Percentiles rank a stretch among this genome's conserved stretches.
Evolutionary conservation across 2,113 vertebrate species (phyloP).

Genomic region (Paedocypris sp.): DNA sequence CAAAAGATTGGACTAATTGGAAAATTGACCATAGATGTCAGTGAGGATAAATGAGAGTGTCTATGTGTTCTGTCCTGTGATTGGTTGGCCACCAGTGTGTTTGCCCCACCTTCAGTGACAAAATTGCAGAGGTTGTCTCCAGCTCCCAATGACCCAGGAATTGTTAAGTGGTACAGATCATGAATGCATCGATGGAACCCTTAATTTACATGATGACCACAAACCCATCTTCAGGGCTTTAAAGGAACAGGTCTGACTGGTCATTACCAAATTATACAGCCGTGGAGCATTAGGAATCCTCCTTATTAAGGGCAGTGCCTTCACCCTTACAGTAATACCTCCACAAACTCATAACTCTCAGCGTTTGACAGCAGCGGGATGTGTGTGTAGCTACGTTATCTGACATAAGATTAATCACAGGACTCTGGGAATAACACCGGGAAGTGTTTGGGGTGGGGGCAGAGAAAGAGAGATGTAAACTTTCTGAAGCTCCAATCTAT

Average conservation of each 20-base stretch:
- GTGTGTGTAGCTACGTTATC: constrained; percentile 48
- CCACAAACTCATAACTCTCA: constrained; percentile 55
- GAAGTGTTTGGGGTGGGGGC: not conserved
- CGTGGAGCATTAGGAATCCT: constrained; percentile 49
- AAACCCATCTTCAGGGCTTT: not conserved
- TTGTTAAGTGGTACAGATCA: too few species aligned
- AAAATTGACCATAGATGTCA: too few species aligned
- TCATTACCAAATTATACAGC: not conserved
- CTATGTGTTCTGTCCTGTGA: too few species aligned
- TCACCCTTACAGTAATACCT: constrained; percentile 48
- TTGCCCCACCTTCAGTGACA: too few species aligned
- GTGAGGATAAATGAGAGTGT: too few species aligned
- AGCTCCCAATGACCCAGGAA: too few species aligned
- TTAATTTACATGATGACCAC: too few species aligned
- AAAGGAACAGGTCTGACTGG: not conserved
- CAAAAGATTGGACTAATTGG: too few species aligned
- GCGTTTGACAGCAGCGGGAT: constrained; percentile 49
- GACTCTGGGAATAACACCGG: constrained; percentile 31
- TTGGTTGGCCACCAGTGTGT: too few species aligned
- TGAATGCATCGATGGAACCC: too few species aligned
- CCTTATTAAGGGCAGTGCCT: constrained; percentile 53
- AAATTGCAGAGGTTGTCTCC: too few species aligned
- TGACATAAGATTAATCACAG: constrained; percentile 46
- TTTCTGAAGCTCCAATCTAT: not conserved
- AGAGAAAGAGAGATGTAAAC: not conserved